Evolutionary conservation across 2,113 vertebrate genomes (phyloP), one percentile per base, ranked within the genome.

Genomic region (Corydoras maculifer): DNA sequence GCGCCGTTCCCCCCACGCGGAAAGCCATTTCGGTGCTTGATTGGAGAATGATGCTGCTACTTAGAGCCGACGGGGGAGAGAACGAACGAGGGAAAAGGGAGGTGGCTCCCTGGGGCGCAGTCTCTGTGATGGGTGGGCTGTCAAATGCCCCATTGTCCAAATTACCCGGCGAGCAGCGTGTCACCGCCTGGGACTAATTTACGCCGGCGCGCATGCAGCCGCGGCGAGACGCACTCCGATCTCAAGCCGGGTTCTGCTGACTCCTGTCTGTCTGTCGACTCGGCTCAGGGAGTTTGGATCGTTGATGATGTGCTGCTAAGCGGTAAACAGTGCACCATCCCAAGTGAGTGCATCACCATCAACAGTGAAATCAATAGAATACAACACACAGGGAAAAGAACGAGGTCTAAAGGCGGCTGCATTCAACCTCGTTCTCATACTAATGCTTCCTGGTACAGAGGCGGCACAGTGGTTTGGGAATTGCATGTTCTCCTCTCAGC

Each of bases 141-240:
- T 92, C 93, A 93, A 92, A 94, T 0, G 87, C 88, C 87, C 91
- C 83, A 88, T 87, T 88, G 86, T 92, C 90, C 90, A 94, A 93
- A 92, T 84, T 84, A 89, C 77, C 81, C 85, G 78, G 85, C 85
- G 82, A 86, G 89, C 81, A 82, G 82, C 77, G 80, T 84, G 88
- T 88, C 89, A 84, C 87, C 85, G 77, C 81, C 73, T 90, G 88
- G 85, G 89, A 92, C 90, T 89, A 87, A 91, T 93, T 94, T 91
- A 90, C 83, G 74, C 85, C 65, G 54, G 72, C 73, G 7, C 11
- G 70, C 3, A 72, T 51, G 68, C 18, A 58, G 60, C 25, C 49
- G 54, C 8, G 48, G 54, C 43, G 58, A 15, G 48, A 61, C 32
- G 58, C 65, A 6, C 67, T 3, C 18, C 8, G 11, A 58, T 48